Conservation (phyloP, 2,113 vertebrate genomes). For the Piaya cayana region DNA sequence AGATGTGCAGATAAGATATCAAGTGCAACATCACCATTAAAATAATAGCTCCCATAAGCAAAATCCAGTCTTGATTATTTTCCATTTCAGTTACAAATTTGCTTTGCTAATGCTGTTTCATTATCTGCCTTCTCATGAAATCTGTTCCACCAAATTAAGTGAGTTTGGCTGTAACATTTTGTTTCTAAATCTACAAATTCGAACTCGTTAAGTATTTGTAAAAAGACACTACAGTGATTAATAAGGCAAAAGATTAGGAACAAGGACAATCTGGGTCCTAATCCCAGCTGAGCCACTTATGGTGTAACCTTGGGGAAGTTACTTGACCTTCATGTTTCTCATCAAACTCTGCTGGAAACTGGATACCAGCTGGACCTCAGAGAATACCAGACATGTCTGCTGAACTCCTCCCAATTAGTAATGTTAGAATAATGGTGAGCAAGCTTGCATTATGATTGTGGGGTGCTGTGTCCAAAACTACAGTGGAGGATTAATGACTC, state of each 20-base stretch:
- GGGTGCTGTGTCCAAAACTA: not conserved
- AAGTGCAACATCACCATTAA: not conserved
- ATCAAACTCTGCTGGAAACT: constrained; percentile 42
- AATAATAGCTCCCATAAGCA: not conserved
- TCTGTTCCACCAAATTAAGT: not conserved
- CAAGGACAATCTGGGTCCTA: constrained; percentile 23
- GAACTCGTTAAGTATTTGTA: not conserved
- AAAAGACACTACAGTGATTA: constrained; percentile 20
- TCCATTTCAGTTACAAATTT: not conserved
- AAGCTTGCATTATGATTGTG: not conserved
- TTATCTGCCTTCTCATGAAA: not conserved
- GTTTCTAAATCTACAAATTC: not conserved
- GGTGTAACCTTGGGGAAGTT: constrained; percentile 49
- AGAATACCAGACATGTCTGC: constrained; percentile 6
- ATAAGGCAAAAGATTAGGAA: constrained; percentile 46
- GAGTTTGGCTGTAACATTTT: not conserved
- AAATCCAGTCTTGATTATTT: not conserved
- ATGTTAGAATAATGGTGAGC: not conserved
- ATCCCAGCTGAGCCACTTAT: constrained; percentile 62
- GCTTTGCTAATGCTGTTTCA: not conserved
- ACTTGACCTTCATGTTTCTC: constrained; percentile 54
- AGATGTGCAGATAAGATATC: not conserved
- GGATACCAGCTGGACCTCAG: constrained; percentile 42
- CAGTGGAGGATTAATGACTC: not conserved
- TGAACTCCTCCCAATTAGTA: constrained; percentile 22